Evolutionary conservation across 2,113 vertebrate species (phyloP).

Genomic region (Stegastes partitus): DNA sequence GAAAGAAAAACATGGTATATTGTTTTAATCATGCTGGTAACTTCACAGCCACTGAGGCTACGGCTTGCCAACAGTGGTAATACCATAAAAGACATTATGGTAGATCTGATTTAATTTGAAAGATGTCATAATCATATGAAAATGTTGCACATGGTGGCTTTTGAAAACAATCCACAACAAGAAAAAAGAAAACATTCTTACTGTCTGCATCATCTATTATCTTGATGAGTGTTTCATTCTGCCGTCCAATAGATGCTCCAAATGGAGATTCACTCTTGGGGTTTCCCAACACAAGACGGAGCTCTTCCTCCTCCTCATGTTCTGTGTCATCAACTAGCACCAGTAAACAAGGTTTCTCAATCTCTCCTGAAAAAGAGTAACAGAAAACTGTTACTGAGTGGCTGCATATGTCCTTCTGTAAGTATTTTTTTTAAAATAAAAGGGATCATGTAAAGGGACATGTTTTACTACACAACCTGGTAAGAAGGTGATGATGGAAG

Average conservation of each 20-base stretch:
- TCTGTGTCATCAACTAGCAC: slow-evolving; percentile 88
- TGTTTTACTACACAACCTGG: slow-evolving; percentile 85
- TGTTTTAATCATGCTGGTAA: background rate
- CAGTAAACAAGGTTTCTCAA: slow-evolving; percentile 90
- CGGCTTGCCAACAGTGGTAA: background rate
- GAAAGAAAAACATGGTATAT: slow-evolving; percentile 44
- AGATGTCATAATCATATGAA: background rate
- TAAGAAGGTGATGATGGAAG: slow-evolving; percentile 89
- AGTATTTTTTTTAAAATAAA: background rate
- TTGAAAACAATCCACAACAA: background rate
- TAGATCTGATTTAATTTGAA: background rate
- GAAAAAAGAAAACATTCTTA: slow-evolving; percentile 78
- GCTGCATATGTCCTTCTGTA: background rate
- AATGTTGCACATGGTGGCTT: background rate
- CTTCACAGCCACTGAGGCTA: background rate
- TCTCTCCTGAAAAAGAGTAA: slow-evolving; percentile 86
- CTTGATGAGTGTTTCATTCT: slow-evolving; percentile 92
- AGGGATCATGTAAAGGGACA: background rate
- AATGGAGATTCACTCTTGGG: slow-evolving; percentile 91
- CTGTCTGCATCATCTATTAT: slow-evolving; percentile 92
- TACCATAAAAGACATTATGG: background rate
- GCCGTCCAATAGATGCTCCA: slow-evolving; percentile 90
- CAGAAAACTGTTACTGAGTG: background rate
- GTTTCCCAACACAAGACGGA: slow-evolving; percentile 92
- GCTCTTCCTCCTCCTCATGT: slow-evolving; percentile 92